phyloP scores from a whole-genome alignment of 2,113 vertebrate species.

The Prionailurus viverrinus region DNA sequence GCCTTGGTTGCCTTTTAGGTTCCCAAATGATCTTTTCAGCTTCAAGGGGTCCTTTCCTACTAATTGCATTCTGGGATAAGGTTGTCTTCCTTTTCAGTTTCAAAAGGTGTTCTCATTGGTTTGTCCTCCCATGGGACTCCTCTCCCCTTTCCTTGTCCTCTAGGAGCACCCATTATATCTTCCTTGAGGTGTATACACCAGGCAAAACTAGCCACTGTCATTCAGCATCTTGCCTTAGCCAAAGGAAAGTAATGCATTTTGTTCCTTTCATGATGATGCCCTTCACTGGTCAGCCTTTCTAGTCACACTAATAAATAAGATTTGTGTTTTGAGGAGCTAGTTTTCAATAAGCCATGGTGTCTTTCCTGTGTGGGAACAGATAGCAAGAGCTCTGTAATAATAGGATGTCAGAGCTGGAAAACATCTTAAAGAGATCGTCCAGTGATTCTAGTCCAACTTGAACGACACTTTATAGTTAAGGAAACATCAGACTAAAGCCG shows the following conservation, averaged over 20 bases:
- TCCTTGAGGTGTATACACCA: not conserved
- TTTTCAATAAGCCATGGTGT: conserved; percentile 48
- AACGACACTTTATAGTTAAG: conserved; percentile 60
- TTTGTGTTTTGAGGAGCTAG: conserved; percentile 41
- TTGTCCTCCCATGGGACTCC: not conserved
- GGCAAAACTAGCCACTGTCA: not conserved
- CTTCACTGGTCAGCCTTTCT: conserved; percentile 24
- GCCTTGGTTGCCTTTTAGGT: conserved; percentile 40
- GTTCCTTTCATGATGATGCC: not conserved
- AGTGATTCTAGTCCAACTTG: conserved; percentile 60
- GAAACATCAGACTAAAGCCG: conserved; percentile 46
- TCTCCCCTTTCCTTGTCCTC: not conserved
- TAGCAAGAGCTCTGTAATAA: conserved; percentile 59
- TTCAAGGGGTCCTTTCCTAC: not conserved
- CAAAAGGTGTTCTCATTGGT: conserved; percentile 19
- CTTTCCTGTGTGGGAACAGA: conserved; percentile 22
- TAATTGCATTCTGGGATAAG: conserved; percentile 47
- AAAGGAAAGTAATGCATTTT: conserved; percentile 35
- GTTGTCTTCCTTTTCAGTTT: conserved; percentile 54
- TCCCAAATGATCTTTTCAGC: conserved; percentile 22
- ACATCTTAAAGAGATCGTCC: conserved; percentile 46
- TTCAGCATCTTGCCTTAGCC: conserved; percentile 18
- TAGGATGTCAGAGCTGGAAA: conserved; percentile 37
- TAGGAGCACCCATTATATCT: conserved; percentile 11
- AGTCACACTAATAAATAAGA: conserved; percentile 51